Conservation (phyloP, 2,113 vertebrate species). For the Craseonycteris thonglongyai region DNA sequence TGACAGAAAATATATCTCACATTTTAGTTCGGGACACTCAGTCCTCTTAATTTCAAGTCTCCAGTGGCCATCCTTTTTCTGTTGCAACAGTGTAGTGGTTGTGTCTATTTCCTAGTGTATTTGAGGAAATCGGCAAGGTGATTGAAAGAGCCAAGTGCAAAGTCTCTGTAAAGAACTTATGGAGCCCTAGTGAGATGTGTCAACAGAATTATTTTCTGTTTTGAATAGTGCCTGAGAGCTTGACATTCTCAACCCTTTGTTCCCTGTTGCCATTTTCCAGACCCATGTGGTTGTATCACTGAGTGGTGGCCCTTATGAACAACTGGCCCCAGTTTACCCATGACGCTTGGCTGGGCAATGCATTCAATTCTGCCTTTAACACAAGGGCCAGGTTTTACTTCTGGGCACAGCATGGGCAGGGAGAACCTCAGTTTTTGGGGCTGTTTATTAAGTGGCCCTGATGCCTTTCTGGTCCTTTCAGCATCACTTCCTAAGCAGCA, state of each 20-base stretch:
- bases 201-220: neutral
- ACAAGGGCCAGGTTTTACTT: neutral
- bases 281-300: neutral
- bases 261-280: neutral
- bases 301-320: neutral
- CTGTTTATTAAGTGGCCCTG: neutral
- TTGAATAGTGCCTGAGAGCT: neutral
- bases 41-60: neutral
- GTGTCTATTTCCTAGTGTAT: neutral
- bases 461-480: neutral
- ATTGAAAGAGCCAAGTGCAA: neutral
- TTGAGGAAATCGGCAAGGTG: neutral
- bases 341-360: neutral
- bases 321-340: neutral
- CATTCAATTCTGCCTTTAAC: neutral
- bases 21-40: neutral
- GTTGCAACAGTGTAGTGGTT: rapidly evolving
- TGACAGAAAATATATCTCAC: neutral
- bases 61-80: neutral
- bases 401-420: rapidly evolving
- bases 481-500: neutral
- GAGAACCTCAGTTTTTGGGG: neutral
- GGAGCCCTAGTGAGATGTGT: neutral
- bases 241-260: rapidly evolving
- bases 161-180: neutral